Evolutionary conservation across 2,888 invertebrate species (phyloP).

Genomic region (Plebejus melissa): DNA sequence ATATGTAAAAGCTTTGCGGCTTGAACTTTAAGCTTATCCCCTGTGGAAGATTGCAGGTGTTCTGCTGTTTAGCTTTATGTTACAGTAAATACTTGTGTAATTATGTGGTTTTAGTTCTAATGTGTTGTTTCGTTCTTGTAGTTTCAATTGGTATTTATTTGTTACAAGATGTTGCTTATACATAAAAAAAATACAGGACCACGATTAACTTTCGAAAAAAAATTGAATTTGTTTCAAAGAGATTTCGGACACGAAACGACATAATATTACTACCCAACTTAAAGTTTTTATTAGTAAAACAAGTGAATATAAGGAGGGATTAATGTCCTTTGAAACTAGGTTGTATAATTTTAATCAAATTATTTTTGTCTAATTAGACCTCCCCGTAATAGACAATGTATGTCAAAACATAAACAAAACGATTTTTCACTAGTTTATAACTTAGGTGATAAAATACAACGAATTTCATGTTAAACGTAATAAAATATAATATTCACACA

Average conservation of each 20-base stretch:
- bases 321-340: not conserved
- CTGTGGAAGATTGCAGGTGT: conserved; percentile 16
- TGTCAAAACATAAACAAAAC: not conserved
- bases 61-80: not conserved
- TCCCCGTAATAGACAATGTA: not conserved
- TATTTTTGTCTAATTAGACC: not conserved
- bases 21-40: conserved; percentile 20
- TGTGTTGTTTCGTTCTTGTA: not conserved
- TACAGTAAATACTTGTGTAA: not conserved
- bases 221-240: too few relatives aligned
- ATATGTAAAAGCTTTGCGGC: conserved; percentile 23
- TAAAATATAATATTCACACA: too few relatives aligned
- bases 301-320: not conserved
- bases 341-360: not conserved
- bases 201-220: too few relatives aligned
- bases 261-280: too few relatives aligned
- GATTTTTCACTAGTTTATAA: not conserved
- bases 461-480: not conserved
- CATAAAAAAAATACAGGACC: too few relatives aligned
- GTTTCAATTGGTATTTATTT: not conserved
- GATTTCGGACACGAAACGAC: too few relatives aligned
- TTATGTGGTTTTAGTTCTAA: not conserved
- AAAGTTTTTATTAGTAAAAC: not conserved
- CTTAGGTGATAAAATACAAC: not conserved
- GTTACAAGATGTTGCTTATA: not conserved